Evolutionary conservation across 2,797 vertebrate genomes (phyloP).

Genomic region (Eremophila alpestris): DNA sequence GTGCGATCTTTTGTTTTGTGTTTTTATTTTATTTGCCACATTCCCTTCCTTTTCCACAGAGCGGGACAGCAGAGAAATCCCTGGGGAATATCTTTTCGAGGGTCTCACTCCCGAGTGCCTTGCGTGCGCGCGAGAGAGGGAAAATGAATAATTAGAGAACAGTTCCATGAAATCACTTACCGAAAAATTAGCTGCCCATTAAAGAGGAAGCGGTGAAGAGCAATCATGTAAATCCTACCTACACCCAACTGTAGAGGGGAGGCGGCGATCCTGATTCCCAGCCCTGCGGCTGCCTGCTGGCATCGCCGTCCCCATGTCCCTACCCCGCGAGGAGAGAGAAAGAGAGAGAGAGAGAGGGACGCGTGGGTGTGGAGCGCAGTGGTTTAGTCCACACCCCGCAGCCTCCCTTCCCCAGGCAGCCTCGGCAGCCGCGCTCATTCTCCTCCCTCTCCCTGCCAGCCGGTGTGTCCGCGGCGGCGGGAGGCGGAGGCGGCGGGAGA

Average conservation of each 20-base stretch:
- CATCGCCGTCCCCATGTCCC: background rate
- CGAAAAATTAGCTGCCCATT: constrained; percentile 74
- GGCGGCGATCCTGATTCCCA: background rate
- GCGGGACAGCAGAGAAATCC: background rate
- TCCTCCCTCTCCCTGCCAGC: constrained; percentile 62
- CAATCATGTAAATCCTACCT: constrained; percentile 45
- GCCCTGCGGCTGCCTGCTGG: background rate
- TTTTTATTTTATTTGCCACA: background rate
- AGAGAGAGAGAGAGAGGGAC: background rate
- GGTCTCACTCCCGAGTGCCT: background rate
- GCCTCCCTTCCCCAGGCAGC: constrained; percentile 43
- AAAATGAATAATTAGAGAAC: constrained; percentile 58
- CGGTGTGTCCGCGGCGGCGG: constrained; percentile 33
- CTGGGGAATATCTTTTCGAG: background rate
- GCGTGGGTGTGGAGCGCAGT: constrained; percentile 62
- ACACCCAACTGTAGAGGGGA: background rate
- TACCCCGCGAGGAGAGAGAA: background rate
- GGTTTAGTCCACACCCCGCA: constrained; percentile 61
- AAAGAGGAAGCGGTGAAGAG: constrained; percentile 31
- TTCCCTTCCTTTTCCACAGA: background rate
- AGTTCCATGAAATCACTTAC: constrained; percentile 67
- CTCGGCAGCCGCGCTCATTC: constrained; percentile 43
- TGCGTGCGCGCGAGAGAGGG: background rate
- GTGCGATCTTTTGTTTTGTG: background rate
- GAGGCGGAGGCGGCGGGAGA: constrained; percentile 30